Conservation (phyloP, 2,797 vertebrate species). For the Coregonus suidteri region DNA sequence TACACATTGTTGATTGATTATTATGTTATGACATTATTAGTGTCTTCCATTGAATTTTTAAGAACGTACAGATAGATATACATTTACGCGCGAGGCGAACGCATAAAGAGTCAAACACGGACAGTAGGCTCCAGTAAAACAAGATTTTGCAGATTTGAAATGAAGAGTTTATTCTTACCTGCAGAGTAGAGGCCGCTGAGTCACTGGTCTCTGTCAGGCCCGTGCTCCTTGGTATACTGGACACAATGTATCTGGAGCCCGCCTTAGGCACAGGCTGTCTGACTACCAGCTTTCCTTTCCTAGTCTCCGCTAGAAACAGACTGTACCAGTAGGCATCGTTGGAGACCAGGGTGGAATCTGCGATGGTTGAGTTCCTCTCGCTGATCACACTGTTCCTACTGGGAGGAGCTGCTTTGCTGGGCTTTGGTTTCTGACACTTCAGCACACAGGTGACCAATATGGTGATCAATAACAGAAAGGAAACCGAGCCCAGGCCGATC, state of each 20-base stretch:
- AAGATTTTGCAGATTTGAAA: neutral
- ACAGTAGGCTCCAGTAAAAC: neutral
- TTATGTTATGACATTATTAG: neutral
- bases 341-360: slow-evolving; percentile 34
- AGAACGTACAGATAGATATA: neutral
- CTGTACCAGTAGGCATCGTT: slow-evolving; percentile 41
- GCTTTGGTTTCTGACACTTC: slow-evolving; percentile 37
- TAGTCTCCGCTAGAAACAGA: slow-evolving; percentile 31
- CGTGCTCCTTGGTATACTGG: slow-evolving; percentile 30
- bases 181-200: slow-evolving; percentile 25
- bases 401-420: slow-evolving; percentile 28
- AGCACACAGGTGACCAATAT: slow-evolving; percentile 40
- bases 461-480: slow-evolving; percentile 43
- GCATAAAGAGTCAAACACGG: neutral
- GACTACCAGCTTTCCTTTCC: slow-evolving; percentile 33
- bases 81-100: neutral
- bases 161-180: slow-evolving; percentile 2
- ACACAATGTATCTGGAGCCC: slow-evolving; percentile 28
- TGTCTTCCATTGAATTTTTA: neutral
- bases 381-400: slow-evolving; percentile 35
- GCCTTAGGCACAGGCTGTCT: slow-evolving; percentile 30
- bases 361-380: slow-evolving; percentile 29
- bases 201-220: slow-evolving; percentile 25
- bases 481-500: slow-evolving; percentile 38
- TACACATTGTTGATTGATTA: neutral